Evolutionary conservation across 2,888 invertebrate genomes (phyloP), one percentile per base, ranked within the genome.

Genomic region (Tetheella fluctuosa): DNA sequence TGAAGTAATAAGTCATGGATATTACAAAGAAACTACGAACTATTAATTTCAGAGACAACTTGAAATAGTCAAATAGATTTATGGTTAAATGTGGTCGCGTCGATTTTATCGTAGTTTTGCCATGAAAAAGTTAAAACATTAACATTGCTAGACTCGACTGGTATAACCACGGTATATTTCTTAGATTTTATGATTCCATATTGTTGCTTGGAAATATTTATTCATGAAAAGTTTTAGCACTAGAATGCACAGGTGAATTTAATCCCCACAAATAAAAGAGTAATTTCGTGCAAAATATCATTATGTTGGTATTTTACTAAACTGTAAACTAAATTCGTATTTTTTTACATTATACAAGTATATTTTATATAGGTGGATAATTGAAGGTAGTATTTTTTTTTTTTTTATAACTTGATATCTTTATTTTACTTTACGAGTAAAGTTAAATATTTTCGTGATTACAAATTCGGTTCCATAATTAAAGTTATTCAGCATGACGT

Each of bases 141-240:
- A 54, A 28, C 54, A 54, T 54, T 28, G 54, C 54, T 30, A 54
- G 54, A 54, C 54, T 30, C 30, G 54, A 54, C 54, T 54, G 25
- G 30, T 4, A 28, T 17, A 30, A 54, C 30, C 54, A 30, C 54
- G 17, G 30, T 17, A 30, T 30, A 54, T 54, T 54, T 30, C 28
- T 30, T 30, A 54, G 28, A 48, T 34, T 37, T 55, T 25, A 34
- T 15, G 55, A 55, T 23, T 17, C 20, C 55, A 55, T 55, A 55
- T 34, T 55, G 37, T 34, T 23, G 12, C 30, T 30, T 37, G 20
- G 13, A 55, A 34, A 55, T n/a, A 23, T 34, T 55, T 54, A 28
- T 55, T 55, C 34, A 15, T 55, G 17, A 55, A 54, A 55, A 55
- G 37, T 55, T 55, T 34, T 54, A 54, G 54, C 54, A 20, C 54